Base-by-base conservation (phyloP, 2,797 vertebrate genomes). In the Phrynocephalus guinanensis region DNA sequence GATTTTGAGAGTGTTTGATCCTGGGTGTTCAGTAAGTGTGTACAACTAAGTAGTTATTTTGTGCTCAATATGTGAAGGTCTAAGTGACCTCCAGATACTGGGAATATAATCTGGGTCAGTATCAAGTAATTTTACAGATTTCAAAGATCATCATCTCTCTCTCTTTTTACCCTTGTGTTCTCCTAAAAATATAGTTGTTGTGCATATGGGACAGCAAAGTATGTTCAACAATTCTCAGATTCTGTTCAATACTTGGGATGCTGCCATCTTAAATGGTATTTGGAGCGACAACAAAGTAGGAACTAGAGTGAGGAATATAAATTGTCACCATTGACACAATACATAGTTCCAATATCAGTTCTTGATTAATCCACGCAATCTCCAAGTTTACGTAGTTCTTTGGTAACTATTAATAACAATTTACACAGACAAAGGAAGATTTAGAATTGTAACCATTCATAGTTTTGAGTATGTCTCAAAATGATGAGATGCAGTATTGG, bases 391-490 rank as follows among this genome's bases (percentile, higher is more conserved):
- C 66, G 44, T 44, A 48, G 56, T 73, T 73, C 33, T 63, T 26
- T 66, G 33, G 30, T 66, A 30, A 73, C 20, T 9, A 33, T 71
- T 56, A 71, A 71, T 60, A 80, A 9, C 33, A 26, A 82, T 73
- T 60, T 48, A 75, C 56, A 75, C 30, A 18, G 33, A 87, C 30
- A 91, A 89, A 2, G 2, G 1, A 80, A 38, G 79, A 91, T 60
- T 90, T 0, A 84, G 60, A 89, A 50, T 78, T 91, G 68, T 22
- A 91, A 91, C 93, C 83, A 72, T 63, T 85, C 91, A 26, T 13
- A 79, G 52, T 6, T 88, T 73, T 44, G 38, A 44, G 38, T 89
- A 72, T 5, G 70, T 87, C 11, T 38, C 83, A 30, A 68, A 38
- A 78, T 63, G 73, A 38, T 87, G 76, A 22, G 28, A 20, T 79